A percentile compares a stretch with the other conserved stretches of the same genome.
Evolutionary conservation across 2,797 vertebrate genomes (phyloP).

Genomic region (Denticeps clupeoides): DNA sequence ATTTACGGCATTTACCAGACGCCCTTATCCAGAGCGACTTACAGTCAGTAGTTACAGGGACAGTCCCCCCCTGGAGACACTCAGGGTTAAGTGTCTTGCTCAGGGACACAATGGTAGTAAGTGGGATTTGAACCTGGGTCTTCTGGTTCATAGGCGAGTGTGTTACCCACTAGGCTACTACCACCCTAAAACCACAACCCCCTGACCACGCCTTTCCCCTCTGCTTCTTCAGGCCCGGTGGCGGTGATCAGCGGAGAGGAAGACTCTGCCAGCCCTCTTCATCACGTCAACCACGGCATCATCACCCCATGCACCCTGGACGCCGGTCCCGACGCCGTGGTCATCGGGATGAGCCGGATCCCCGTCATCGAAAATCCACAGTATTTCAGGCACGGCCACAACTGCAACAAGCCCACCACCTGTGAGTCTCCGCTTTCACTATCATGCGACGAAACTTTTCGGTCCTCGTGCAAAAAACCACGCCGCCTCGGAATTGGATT

Average conservation of each 20-base stretch:
- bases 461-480: too few relatives aligned
- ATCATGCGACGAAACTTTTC: too few relatives aligned
- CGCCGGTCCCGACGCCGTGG: constrained; percentile 80
- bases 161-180: too few relatives aligned
- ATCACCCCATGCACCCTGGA: constrained; percentile 87
- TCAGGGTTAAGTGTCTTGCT: too few relatives aligned
- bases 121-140: too few relatives aligned
- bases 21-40: too few relatives aligned
- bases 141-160: too few relatives aligned
- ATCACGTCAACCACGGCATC: constrained; percentile 95
- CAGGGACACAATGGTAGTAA: too few relatives aligned
- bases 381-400: constrained; percentile 95
- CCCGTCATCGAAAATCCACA: constrained; percentile 94
- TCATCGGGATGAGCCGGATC: constrained; percentile 97
- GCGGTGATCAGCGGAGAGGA: constrained; percentile 96
- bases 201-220: neutral
- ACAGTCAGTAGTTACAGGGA: too few relatives aligned
- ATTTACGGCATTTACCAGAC: too few relatives aligned
- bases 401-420: constrained; percentile 90
- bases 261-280: constrained; percentile 94
- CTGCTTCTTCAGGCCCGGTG: constrained; percentile 70
- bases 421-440: constrained; percentile 66
- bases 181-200: neutral
- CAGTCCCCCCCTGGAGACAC: too few relatives aligned
- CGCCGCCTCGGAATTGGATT: too few relatives aligned